A percentile compares a stretch with the other conserved stretches of the same genome.
Evolutionary conservation across 2,113 vertebrate species (phyloP).

Genomic region (Brachyhypopomus occidentalis): DNA sequence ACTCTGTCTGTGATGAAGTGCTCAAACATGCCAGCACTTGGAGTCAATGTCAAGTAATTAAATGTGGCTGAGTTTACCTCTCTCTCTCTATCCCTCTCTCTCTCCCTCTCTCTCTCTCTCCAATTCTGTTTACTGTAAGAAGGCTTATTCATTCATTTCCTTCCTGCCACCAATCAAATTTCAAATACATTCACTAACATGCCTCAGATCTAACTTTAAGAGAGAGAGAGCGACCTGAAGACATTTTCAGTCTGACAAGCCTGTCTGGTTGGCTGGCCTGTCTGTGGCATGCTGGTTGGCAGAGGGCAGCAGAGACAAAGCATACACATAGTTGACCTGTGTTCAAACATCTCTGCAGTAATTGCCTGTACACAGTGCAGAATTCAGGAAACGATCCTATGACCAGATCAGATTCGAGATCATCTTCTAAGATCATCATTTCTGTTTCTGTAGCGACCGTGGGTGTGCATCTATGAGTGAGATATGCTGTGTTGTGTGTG

Average conservation of each 20-base stretch:
- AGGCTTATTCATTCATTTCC: not conserved
- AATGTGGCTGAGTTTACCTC: not conserved
- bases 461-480: no score
- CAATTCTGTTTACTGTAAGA: not conserved
- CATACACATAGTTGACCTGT: no score
- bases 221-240: no score
- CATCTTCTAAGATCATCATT: no score
- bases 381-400: no score
- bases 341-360: no score
- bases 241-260: not conserved
- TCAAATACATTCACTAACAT: not conserved
- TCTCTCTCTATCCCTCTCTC: not conserved
- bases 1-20: not conserved
- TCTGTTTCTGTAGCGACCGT: no score
- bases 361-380: no score
- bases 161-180: constrained; percentile 16
- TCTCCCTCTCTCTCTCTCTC: not conserved
- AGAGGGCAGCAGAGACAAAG: not conserved
- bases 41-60: constrained; percentile 18
- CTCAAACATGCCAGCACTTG: constrained; percentile 29
- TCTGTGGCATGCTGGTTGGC: not conserved
- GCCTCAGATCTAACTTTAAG: not conserved
- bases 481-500: no score
- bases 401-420: no score
- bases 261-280: not conserved